Evolutionary conservation across 2,113 vertebrate species (phyloP).

Genomic region (Dolichotis patagonum): DNA sequence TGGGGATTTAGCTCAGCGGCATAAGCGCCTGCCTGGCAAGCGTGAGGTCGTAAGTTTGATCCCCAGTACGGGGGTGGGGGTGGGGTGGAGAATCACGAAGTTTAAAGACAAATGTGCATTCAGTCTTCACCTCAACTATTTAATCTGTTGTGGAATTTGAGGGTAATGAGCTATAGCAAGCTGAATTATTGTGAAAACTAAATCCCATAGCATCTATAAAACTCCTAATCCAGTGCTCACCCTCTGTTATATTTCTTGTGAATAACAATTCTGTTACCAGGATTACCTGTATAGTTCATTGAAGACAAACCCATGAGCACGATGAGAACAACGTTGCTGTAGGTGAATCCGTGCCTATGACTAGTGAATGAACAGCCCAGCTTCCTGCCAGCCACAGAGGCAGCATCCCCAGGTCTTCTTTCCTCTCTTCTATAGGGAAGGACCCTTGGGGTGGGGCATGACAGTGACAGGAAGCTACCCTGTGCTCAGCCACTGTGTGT

Average conservation of each 20-base stretch:
- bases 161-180: background rate
- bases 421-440: background rate
- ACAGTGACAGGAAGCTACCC: background rate
- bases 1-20: no score
- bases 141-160: background rate
- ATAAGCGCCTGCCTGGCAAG: no score
- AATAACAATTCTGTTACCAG: background rate
- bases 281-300: background rate
- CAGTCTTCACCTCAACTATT: background rate
- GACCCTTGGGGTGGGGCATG: accelerated
- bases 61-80: no score
- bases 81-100: no score
- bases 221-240: background rate
- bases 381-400: accelerated
- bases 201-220: background rate
- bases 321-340: background rate
- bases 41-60: no score
- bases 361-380: background rate
- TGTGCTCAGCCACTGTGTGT: background rate
- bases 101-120: background rate
- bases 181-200: background rate
- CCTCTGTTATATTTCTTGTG: background rate
- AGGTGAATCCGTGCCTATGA: background rate
- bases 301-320: background rate
- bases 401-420: background rate